Percentiles rank a stretch among this genome's conserved stretches.
Conservation (phyloP, 1,140 invertebrate genomes). For the Drosophila tani region DNA sequence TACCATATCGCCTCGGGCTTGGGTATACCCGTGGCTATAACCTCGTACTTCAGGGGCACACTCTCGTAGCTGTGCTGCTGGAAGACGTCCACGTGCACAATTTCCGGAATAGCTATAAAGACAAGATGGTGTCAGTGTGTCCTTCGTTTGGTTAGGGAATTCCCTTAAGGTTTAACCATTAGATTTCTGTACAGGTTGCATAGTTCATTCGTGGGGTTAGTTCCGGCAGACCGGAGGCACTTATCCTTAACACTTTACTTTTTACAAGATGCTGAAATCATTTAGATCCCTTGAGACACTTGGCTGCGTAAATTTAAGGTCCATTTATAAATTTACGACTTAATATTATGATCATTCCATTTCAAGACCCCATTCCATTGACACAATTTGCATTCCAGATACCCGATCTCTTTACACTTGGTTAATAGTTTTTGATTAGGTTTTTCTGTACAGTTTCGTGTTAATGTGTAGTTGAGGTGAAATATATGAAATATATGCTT, state of each 20-base stretch:
- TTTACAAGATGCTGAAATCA: slow-evolving; percentile 10
- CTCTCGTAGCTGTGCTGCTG: slow-evolving; percentile 91
- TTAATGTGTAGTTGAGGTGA: slow-evolving; percentile 12
- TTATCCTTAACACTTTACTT: slow-evolving; percentile 21
- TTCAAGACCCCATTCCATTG: slow-evolving; percentile 3
- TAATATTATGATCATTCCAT: slow-evolving; percentile 24
- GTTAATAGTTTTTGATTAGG: slow-evolving; percentile 27
- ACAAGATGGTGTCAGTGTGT: slow-evolving; percentile 8
- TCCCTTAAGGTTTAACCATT: slow-evolving; percentile 11
- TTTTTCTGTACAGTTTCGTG: slow-evolving; percentile 29
- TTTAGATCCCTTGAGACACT: neutral
- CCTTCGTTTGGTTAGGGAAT: neutral
- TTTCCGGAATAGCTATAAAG: slow-evolving; percentile 90
- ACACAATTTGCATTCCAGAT: slow-evolving; percentile 12
- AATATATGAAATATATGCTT: slow-evolving; percentile 17
- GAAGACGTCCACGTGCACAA: slow-evolving; percentile 90
- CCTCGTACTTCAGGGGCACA: slow-evolving; percentile 89
- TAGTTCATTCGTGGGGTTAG: slow-evolving; percentile 22
- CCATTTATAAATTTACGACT: slow-evolving; percentile 15
- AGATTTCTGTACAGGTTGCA: slow-evolving; percentile 39
- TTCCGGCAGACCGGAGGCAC: slow-evolving; percentile 18
- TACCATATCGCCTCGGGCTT: slow-evolving; percentile 92
- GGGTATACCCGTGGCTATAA: slow-evolving; percentile 90
- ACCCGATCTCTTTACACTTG: slow-evolving; percentile 27
- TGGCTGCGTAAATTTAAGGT: slow-evolving; percentile 9